Conservation (phyloP, 2,797 vertebrate genomes). For the Muscicapa comitata region DNA sequence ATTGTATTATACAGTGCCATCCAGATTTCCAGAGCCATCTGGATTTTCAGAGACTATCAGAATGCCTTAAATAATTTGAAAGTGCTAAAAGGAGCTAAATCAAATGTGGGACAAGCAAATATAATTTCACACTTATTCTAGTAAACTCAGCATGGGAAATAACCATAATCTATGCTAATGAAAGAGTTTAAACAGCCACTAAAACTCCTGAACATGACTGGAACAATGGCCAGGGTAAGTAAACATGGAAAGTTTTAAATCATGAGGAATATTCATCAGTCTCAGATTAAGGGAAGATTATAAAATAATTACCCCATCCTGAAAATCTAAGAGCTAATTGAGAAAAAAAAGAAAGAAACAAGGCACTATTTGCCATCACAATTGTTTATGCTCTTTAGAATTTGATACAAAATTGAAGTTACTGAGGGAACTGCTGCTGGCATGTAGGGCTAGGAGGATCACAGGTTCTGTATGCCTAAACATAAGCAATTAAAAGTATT, state of each 20-base stretch:
- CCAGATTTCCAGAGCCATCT: neutral
- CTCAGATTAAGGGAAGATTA: neutral
- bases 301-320: neutral
- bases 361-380: neutral
- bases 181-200: neutral
- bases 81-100: neutral
- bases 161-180: neutral
- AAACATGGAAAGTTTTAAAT: neutral
- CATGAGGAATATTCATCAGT: neutral
- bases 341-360: too few species aligned
- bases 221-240: neutral
- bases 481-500: neutral
- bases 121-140: neutral
- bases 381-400: neutral
- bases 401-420: neutral
- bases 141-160: neutral
- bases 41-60: neutral
- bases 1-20: accelerated
- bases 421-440: neutral
- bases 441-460: neutral
- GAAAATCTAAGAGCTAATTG: neutral
- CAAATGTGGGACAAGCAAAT: neutral
- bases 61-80: neutral
- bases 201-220: neutral
- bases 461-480: neutral